Evolutionary conservation across 2,888 invertebrate species (phyloP).

Genomic region (Limnephilus rhombicus): DNA sequence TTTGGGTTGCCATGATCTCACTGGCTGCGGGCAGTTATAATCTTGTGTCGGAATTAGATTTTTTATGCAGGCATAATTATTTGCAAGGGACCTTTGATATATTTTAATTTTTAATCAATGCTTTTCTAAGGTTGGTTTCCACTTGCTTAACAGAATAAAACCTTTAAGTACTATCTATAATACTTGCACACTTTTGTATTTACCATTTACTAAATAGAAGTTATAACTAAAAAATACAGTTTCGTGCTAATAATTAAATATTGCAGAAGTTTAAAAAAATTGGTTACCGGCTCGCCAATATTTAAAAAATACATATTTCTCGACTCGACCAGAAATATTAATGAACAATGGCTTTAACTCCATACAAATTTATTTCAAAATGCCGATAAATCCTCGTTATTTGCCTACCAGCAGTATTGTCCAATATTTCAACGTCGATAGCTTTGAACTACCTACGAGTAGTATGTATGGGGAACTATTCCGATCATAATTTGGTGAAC

Average conservation of each 20-base stretch:
- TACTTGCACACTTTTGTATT: too few species aligned
- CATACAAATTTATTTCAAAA: conserved; percentile 27
- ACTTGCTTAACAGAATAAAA: too few species aligned
- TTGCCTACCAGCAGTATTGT: not conserved
- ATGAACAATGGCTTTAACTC: conserved; percentile 15
- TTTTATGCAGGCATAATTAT: too few species aligned
- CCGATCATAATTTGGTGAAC: not conserved
- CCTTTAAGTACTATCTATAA: too few species aligned
- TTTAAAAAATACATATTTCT: not conserved
- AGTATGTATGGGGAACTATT: not conserved
- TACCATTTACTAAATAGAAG: too few species aligned
- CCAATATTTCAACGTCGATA: not conserved
- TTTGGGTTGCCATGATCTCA: too few species aligned
- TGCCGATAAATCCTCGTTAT: conserved; percentile 21
- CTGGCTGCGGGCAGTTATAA: too few species aligned
- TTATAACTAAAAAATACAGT: too few species aligned
- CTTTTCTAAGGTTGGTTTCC: too few species aligned
- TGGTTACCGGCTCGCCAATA: not conserved
- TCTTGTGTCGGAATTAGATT: too few species aligned
- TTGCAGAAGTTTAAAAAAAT: not conserved
- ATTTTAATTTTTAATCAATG: too few species aligned
- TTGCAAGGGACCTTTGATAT: too few species aligned
- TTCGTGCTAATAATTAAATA: not conserved
- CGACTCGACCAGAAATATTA: not conserved
- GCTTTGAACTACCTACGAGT: not conserved